Percentiles rank a stretch among this genome's conserved stretches.
phyloP scores from a whole-genome alignment of 2,113 vertebrate species.

The Arenaria interpres region DNA sequence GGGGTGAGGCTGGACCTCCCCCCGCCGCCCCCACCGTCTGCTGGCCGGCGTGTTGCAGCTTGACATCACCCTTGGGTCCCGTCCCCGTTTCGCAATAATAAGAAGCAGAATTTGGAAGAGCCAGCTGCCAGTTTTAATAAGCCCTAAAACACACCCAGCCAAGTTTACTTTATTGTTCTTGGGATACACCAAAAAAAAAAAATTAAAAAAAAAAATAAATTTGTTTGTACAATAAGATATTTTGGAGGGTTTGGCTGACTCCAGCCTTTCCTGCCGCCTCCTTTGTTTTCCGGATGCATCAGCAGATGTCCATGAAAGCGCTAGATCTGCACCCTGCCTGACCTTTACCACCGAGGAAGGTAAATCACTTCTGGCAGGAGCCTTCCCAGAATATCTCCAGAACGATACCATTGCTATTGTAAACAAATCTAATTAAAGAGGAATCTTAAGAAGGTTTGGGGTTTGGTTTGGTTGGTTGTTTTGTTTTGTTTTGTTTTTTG shows the following conservation, averaged over 20 bases:
- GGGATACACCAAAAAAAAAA: neutral
- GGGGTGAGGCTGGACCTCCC: neutral
- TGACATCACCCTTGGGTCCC: slow-evolving; percentile 46
- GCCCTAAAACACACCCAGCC: slow-evolving; percentile 23
- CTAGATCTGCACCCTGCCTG: slow-evolving; percentile 68
- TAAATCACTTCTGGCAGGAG: slow-evolving; percentile 52
- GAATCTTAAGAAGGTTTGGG: neutral
- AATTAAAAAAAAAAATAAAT: neutral
- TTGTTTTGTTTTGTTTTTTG: neutral
- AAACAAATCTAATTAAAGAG: slow-evolving; percentile 45
- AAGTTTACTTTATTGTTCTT: slow-evolving; percentile 66
- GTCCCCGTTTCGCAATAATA: slow-evolving; percentile 46
- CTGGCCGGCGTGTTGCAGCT: slow-evolving; percentile 32
- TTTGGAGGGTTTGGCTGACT: slow-evolving; percentile 51
- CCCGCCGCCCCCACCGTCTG: neutral
- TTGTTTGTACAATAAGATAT: slow-evolving; percentile 28
- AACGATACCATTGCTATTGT: neutral
- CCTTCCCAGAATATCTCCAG: slow-evolving; percentile 37
- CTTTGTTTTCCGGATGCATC: slow-evolving; percentile 71
- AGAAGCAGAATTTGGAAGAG: slow-evolving; percentile 13
- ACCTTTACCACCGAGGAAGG: slow-evolving; percentile 64
- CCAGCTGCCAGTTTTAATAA: slow-evolving; percentile 12
- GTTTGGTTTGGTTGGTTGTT: neutral
- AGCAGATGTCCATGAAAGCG: slow-evolving; percentile 69
- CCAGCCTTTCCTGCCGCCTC: slow-evolving; percentile 73